Evolutionary conservation across 2,797 vertebrate species (phyloP).

Genomic region (Gallirallus australis): DNA sequence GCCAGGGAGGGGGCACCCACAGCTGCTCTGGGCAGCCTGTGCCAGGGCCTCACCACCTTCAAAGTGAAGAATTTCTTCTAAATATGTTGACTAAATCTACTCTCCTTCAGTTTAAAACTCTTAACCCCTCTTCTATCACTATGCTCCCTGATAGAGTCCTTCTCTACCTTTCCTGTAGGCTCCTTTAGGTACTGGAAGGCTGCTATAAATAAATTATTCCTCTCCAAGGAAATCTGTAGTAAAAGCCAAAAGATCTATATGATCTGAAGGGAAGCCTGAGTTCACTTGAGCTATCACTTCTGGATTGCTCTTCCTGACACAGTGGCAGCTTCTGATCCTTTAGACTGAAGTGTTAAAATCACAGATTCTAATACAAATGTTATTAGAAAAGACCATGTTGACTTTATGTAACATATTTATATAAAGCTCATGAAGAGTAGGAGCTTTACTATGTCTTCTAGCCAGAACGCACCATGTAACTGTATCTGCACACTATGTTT

Average conservation of each 20-base stretch:
- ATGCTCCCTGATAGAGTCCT: background rate
- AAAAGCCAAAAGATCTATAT: background rate
- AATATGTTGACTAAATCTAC: background rate
- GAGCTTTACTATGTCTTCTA: background rate
- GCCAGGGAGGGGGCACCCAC: background rate
- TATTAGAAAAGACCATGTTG: background rate
- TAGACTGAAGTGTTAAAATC: background rate
- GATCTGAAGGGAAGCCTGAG: background rate
- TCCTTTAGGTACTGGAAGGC: background rate
- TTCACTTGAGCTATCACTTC: background rate
- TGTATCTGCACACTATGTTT: background rate
- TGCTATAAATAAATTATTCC: background rate
- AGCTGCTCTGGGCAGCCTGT: background rate
- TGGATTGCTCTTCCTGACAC: background rate
- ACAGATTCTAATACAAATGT: background rate
- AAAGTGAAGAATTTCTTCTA: background rate
- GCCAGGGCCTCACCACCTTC: background rate
- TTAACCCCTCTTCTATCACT: background rate
- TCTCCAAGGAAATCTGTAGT: background rate
- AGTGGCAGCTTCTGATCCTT: background rate
- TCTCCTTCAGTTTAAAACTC: background rate
- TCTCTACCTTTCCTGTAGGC: background rate
- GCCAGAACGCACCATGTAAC: background rate
- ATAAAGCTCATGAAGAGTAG: background rate
- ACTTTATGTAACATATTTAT: background rate